Base-by-base conservation (phyloP, 2,888 invertebrate species). In the Trichogramma dendrolimi region DNA sequence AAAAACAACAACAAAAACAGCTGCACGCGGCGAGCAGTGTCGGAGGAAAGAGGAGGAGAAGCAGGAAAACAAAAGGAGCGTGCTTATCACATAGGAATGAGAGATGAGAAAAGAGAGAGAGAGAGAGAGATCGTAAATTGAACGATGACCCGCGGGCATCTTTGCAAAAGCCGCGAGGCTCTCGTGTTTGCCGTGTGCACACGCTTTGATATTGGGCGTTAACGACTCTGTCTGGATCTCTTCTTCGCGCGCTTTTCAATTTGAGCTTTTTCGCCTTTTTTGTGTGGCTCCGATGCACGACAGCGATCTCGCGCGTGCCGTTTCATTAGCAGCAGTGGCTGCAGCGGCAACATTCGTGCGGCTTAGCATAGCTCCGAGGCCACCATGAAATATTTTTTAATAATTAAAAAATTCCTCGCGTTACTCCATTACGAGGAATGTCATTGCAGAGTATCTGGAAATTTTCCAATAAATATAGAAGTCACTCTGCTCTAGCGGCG, bases 141-240 rank as follows among this genome's bases (percentile, higher is more conserved):
- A 69, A 71, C 68, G 62, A 70, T 67, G 67, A 69, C 72, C 71
- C 68, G 64, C 61, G 69, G 71, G 71, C 66, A 68, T 53, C 61
- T 61, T 62, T 67, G 63, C 67, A 64, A 59, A 60, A 60, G 58
- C 62, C 60, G 58, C 61, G 60, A 61, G 60, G 62, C 60, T 14
- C 40, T 27, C 3, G 27, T 27, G 27, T 27, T 27, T 27, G 27
- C 27, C 27, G 27, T 27, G 27, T 27, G 49, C 49, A 53, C 42
- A 14, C 11, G 14, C 62, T 55, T 58, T 54, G 55, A 55, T 55
- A 58, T 55, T 58, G 55, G 50, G 27, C 55, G 54, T 49, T 62
- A 62, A 55, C 54, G 54, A 55, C 44, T 11, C 44, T 27, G 27
- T 27, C 27, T 27, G 27, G 27, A 27, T 27, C 27, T 27, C 27